Evolutionary conservation across 2,113 vertebrate genomes (phyloP).

Genomic region (Agapornis roseicollis): DNA sequence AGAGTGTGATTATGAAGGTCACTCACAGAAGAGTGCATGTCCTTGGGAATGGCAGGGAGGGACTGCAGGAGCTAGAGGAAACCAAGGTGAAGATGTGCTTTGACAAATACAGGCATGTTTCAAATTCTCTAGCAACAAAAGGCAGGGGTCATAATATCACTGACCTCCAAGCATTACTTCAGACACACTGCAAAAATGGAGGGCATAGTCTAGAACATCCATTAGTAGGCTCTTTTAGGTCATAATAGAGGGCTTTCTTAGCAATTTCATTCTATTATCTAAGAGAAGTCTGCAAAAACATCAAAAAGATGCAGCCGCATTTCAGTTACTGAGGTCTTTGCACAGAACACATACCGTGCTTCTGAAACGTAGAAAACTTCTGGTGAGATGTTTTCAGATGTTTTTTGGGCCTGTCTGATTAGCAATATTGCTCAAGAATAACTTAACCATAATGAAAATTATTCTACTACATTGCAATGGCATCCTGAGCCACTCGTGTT

Average conservation of each 20-base stretch:
- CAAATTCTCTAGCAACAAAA: background rate
- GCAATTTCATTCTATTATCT: background rate
- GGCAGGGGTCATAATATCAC: background rate
- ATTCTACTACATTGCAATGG: background rate
- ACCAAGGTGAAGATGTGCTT: background rate
- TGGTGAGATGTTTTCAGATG: background rate
- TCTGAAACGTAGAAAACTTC: background rate
- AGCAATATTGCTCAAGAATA: background rate
- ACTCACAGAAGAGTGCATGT: background rate
- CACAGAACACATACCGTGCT: background rate
- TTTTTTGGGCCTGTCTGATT: background rate
- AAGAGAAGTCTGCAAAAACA: background rate
- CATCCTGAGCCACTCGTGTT: background rate
- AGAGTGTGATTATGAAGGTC: background rate
- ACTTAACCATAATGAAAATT: background rate
- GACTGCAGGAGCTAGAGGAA: background rate
- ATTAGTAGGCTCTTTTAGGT: background rate
- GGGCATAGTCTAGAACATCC: background rate
- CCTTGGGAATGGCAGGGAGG: background rate
- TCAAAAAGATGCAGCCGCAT: background rate
- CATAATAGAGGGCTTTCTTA: background rate
- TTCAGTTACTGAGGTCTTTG: background rate
- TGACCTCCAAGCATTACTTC: background rate
- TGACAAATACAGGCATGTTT: background rate
- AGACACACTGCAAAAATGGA: background rate